Conservation (phyloP, 2,797 vertebrate species). For the Sebastes diaconus region DNA sequence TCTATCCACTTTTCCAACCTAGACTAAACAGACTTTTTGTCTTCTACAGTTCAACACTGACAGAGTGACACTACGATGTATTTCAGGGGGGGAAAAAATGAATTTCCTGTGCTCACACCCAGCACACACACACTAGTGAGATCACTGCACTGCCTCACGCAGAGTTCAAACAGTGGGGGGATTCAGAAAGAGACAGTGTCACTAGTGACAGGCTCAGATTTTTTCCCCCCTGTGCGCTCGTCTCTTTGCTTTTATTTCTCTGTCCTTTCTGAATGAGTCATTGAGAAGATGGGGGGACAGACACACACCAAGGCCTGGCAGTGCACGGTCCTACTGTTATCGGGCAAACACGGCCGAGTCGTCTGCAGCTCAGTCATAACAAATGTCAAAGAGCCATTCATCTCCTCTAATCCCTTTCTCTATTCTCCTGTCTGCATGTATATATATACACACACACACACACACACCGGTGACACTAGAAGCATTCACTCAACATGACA, state of each 20-base stretch:
- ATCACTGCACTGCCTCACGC: conserved; percentile 54
- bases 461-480: conserved; percentile 5
- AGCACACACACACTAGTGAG: conserved; percentile 29
- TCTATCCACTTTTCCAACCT: conserved; percentile 30
- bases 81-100: background rate
- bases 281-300: conserved; percentile 56
- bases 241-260: conserved; percentile 47
- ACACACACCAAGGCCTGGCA: conserved; percentile 54
- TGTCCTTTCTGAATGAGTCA: conserved; percentile 70
- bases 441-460: background rate
- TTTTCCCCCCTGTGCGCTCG: conserved; percentile 7
- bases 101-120: conserved; percentile 18
- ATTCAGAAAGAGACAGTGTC: conserved; percentile 67
- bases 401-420: conserved; percentile 59
- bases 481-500: conserved; percentile 34
- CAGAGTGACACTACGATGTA: conserved; percentile 6
- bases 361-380: conserved; percentile 64
- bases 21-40: conserved; percentile 45
- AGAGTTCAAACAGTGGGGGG: conserved; percentile 62
- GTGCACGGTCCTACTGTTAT: conserved; percentile 58
- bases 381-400: conserved; percentile 73
- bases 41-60: conserved; percentile 13
- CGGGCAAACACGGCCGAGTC: conserved; percentile 31
- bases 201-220: conserved; percentile 55
- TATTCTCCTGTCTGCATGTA: conserved; percentile 21